These are phyloP conservation scores for Pseudomugil gertrudae DNA, from an alignment of 2,797 vertebrate species.

Conservation along the genomic window DNA sequence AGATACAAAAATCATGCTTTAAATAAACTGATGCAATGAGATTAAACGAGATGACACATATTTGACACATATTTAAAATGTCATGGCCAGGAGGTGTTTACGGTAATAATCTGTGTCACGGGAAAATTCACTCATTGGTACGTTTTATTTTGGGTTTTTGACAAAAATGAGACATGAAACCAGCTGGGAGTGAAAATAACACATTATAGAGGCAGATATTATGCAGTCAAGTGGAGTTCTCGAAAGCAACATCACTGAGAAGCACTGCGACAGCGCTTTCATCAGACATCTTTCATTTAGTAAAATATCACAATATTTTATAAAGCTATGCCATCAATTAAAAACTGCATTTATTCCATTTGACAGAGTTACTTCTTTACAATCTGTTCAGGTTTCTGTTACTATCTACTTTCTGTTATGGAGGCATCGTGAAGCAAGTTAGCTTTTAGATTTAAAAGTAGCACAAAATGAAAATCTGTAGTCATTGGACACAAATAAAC, in stretches of 20 bases:
- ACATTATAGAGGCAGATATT: background rate
- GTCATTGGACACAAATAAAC: no score
- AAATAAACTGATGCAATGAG: no score
- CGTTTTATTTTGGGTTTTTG: background rate
- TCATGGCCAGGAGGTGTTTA: background rate
- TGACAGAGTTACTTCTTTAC: background rate
- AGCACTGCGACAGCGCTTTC: background rate
- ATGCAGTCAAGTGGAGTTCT: background rate
- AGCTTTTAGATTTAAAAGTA: background rate
- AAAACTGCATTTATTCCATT: background rate
- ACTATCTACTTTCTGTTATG: background rate
- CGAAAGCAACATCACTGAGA: background rate
- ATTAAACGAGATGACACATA: background rate
- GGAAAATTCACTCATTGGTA: background rate
- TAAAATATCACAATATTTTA: background rate
- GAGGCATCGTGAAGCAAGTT: no score
- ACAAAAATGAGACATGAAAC: background rate
- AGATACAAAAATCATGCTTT: background rate
- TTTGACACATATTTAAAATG: background rate
- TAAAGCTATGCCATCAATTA: background rate
- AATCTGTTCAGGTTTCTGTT: background rate
- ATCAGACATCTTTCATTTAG: background rate
- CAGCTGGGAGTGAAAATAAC: constrained; percentile 2
- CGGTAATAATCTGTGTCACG: background rate
- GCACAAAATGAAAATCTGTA: no score